phyloP scores from a whole-genome alignment of 1,140 invertebrate genomes.

The Drosophila gunungcola region DNA sequence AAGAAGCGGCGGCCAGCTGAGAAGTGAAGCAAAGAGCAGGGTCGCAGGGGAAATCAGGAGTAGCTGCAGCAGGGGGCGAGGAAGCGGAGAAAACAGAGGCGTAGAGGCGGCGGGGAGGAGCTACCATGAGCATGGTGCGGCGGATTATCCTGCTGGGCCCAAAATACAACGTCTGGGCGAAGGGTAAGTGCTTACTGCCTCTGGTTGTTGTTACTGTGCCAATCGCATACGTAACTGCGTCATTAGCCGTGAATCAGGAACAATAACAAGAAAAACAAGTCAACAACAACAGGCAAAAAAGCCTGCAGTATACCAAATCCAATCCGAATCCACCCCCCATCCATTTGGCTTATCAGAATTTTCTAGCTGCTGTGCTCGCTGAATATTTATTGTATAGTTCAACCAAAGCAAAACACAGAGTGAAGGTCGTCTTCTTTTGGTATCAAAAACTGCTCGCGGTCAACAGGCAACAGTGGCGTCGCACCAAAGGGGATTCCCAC shows the following conservation, averaged over 20 bases:
- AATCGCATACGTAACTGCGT: slow-evolving; percentile 79
- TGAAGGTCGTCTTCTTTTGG: slow-evolving; percentile 65
- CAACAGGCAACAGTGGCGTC: slow-evolving; percentile 39
- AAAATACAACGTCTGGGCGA: slow-evolving; percentile 75
- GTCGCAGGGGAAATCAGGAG: slow-evolving; percentile 13
- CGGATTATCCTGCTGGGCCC: slow-evolving; percentile 76
- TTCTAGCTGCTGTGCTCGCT: slow-evolving; percentile 7
- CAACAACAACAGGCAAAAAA: slow-evolving; percentile 12
- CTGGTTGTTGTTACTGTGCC: slow-evolving; percentile 49
- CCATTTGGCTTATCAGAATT: slow-evolving; percentile 57
- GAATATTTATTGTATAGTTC: slow-evolving; percentile 24
- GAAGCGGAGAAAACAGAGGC: slow-evolving; percentile 4
- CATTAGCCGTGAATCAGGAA: slow-evolving; percentile 56
- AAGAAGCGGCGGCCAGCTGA: slow-evolving; percentile 41
- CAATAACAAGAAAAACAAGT: slow-evolving; percentile 30
- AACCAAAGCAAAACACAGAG: slow-evolving; percentile 19
- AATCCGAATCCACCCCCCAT: background rate
- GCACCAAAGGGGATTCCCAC: background rate
- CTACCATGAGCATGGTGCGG: slow-evolving; percentile 81
- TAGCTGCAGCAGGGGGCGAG: slow-evolving; percentile 8
- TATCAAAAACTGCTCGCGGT: slow-evolving; percentile 56
- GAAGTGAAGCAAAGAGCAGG: slow-evolving; percentile 9
- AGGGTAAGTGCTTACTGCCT: slow-evolving; percentile 59
- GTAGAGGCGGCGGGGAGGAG: slow-evolving; percentile 16
- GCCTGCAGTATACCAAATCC: slow-evolving; percentile 11